A percentile compares a stretch with the other conserved stretches of the same genome.
Conservation (phyloP, 2,113 vertebrate species). For the Leptobrachium ailaonicum region DNA sequence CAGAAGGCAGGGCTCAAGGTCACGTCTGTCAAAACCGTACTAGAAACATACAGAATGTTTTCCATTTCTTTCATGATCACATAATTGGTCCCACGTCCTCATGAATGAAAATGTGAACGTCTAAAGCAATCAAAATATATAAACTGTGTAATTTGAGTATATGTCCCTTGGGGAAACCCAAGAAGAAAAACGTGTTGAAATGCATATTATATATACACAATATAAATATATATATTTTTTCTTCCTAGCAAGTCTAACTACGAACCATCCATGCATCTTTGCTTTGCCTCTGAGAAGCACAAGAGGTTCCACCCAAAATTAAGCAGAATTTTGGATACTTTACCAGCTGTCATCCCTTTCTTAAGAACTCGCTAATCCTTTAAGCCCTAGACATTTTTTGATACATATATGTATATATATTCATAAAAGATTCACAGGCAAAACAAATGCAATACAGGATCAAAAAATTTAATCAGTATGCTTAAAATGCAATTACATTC, state of each 20-base stretch:
- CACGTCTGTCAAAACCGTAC: too few relatives aligned
- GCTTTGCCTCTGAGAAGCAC: not conserved
- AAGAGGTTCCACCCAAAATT: conserved; percentile 55
- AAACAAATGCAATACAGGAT: conserved; percentile 81
- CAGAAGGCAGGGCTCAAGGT: too few relatives aligned
- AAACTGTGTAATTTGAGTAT: not conserved
- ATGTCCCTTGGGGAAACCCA: not conserved
- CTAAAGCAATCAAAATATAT: not conserved
- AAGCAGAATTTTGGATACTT: conserved; percentile 69
- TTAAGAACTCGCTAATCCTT: conserved; percentile 79
- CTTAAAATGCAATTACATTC: conserved; percentile 83
- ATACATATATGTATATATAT: conserved; percentile 34
- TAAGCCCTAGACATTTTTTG: conserved; percentile 72
- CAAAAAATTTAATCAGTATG: conserved; percentile 82
- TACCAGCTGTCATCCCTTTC: conserved; percentile 70
- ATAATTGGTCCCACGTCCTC: too few relatives aligned
- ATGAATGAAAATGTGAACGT: too few relatives aligned
- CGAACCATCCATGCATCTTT: not conserved
- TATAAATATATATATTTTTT: not conserved
- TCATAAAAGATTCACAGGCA: conserved; percentile 74
- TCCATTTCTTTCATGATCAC: too few relatives aligned
- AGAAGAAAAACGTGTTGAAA: not conserved
- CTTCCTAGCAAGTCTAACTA: not conserved
- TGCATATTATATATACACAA: not conserved
- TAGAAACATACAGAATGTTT: too few relatives aligned